Percentiles rank a stretch among this genome's conserved stretches.
These are phyloP conservation scores for Trichogramma dendrolimi DNA, from an alignment of 2,888 invertebrate genomes.

Conservation along the genomic window DNA sequence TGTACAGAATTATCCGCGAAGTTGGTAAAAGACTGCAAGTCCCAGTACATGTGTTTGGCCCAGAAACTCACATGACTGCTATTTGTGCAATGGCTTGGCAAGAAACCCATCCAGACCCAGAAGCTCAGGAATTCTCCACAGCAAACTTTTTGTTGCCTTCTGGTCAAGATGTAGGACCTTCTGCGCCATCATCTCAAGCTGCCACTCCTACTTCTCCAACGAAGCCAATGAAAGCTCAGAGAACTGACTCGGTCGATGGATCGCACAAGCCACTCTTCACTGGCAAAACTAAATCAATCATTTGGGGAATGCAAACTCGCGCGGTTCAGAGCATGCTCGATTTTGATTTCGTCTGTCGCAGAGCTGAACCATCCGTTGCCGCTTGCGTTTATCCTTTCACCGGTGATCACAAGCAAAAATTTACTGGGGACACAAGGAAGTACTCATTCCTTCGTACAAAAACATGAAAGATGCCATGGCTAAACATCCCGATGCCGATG, in stretches of 20 bases:
- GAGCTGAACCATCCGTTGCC: conserved; percentile 85
- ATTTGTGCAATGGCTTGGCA: conserved; percentile 98
- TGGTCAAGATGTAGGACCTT: conserved; percentile 58
- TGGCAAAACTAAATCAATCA: conserved; percentile 83
- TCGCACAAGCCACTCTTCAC: conserved; percentile 64
- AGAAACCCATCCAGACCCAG: conserved; percentile 72
- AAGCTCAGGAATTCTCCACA: conserved; percentile 70
- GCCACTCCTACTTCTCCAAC: conserved; percentile 29
- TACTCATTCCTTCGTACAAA: conserved; percentile 78
- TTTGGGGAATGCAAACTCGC: conserved; percentile 98
- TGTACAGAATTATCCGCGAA: conserved; percentile 47
- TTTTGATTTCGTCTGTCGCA: conserved; percentile 90
- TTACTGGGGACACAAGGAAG: conserved; percentile 99
- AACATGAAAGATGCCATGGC: conserved; percentile 95
- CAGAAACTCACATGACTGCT: conserved; percentile 99
- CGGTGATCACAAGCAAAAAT: conserved; percentile 98
- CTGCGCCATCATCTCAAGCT: conserved; percentile 26
- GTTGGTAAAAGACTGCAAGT: conserved; percentile 68
- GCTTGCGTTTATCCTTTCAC: conserved; percentile 98
- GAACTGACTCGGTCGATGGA: conserved; percentile 40
- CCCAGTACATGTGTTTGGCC: conserved; percentile 93
- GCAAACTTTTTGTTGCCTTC: conserved; percentile 85
- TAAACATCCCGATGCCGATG: conserved; percentile 91
- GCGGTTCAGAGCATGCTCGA: conserved; percentile 96
- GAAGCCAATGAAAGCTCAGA: conserved; percentile 29